Conservation (phyloP, 53 echinoderm and acorn worm species). For the Mesocentrotus franciscanus region DNA sequence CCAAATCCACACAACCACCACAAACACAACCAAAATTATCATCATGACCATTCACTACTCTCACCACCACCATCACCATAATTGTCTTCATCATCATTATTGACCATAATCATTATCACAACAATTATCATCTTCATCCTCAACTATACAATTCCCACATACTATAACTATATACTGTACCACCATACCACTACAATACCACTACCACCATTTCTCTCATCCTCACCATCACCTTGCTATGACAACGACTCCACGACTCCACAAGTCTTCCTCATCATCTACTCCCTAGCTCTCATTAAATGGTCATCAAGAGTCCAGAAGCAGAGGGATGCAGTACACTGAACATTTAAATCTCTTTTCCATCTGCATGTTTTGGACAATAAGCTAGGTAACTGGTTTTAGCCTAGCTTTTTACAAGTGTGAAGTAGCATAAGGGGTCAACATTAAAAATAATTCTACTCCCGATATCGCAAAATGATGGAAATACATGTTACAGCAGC, state of each 20-base stretch:
- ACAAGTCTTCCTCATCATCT: neutral
- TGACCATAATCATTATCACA: too few species aligned
- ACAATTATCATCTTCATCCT: too few species aligned
- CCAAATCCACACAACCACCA: neutral
- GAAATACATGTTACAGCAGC: too few species aligned
- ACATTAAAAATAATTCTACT: too few species aligned
- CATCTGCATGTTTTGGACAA: neutral
- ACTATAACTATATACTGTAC: too few species aligned
- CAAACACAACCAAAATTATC: too few species aligned
- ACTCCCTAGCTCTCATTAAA: slow-evolving; percentile 3
- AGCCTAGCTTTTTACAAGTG: neutral
- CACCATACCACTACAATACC: neutral
- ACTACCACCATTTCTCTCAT: neutral
- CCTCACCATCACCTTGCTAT: neutral
- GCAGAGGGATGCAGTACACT: neutral
- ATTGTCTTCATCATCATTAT: too few species aligned
- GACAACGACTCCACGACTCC: neutral
- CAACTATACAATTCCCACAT: too few species aligned
- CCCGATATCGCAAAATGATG: too few species aligned
- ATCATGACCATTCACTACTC: too few species aligned
- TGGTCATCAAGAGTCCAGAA: neutral
- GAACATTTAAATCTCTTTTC: neutral
- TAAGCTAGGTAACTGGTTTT: neutral
- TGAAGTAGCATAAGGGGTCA: too few species aligned
- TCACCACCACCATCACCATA: too few species aligned